These are phyloP conservation scores for Polyergus mexicanus DNA, from an alignment of 1,140 invertebrate genomes.

Conservation along the genomic window DNA sequence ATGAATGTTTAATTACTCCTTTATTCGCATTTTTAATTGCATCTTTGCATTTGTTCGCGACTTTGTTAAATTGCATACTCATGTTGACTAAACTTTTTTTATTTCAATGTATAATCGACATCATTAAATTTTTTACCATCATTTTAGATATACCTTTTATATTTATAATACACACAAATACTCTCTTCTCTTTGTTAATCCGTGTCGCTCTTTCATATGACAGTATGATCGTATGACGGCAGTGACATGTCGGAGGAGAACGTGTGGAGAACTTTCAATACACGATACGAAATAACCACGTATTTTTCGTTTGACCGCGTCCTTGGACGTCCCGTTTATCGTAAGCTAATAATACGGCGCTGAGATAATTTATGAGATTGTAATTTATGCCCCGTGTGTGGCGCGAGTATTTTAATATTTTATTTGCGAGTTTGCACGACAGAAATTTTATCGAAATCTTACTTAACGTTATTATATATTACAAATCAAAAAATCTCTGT, in stretches of 20 bases:
- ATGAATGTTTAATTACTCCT: too few relatives aligned
- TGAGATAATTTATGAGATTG: constrained; percentile 15
- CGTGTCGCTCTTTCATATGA: neutral
- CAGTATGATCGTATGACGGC: neutral
- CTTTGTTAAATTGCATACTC: too few relatives aligned
- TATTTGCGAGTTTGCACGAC: neutral
- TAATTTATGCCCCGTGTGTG: constrained; percentile 21
- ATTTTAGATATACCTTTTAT: too few relatives aligned
- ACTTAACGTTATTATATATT: neutral
- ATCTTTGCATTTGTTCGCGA: too few relatives aligned
- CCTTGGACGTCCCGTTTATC: constrained; percentile 10
- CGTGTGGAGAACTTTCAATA: constrained; percentile 5
- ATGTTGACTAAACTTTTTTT: too few relatives aligned
- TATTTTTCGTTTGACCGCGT: constrained; percentile 22
- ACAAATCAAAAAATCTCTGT: neutral
- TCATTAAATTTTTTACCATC: too few relatives aligned
- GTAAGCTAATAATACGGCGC: neutral
- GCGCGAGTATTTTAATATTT: neutral
- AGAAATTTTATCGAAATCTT: neutral
- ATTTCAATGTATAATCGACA: too few relatives aligned
- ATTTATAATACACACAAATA: too few relatives aligned
- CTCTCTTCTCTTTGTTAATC: constrained; percentile 28
- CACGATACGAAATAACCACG: neutral
- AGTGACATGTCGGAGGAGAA: constrained; percentile 20
- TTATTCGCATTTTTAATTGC: too few relatives aligned